Conservation (phyloP, 2,888 invertebrate species). For the Orthosia incerta region DNA sequence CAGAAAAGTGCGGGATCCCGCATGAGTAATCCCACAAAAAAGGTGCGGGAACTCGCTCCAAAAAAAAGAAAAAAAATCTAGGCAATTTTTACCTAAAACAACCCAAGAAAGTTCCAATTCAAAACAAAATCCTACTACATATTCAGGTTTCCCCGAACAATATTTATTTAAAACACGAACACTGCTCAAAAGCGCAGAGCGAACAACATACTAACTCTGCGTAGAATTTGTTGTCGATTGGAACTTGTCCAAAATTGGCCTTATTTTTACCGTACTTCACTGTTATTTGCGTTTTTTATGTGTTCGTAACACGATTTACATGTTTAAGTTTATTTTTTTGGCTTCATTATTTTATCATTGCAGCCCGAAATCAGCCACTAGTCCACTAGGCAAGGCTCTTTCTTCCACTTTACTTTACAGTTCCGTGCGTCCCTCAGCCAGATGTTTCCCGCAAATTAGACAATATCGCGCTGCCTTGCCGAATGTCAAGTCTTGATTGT, state of each 20-base stretch:
- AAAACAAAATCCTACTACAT: background rate
- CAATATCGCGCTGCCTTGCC: too few species aligned
- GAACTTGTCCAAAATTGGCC: slow-evolving; percentile 67
- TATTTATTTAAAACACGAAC: slow-evolving; percentile 41
- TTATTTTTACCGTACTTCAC: slow-evolving; percentile 69
- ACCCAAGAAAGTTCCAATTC: background rate
- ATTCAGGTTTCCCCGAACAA: slow-evolving; percentile 13
- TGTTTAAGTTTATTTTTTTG: too few species aligned
- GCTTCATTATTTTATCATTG: too few species aligned
- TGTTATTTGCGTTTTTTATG: slow-evolving; percentile 68
- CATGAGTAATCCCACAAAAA: too few species aligned
- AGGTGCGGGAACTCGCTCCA: too few species aligned
- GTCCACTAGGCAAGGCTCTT: too few species aligned
- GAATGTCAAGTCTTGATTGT: too few species aligned
- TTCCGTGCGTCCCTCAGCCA: too few species aligned
- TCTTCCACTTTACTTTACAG: too few species aligned
- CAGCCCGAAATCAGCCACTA: too few species aligned
- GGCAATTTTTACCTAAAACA: background rate
- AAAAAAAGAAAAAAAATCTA: background rate
- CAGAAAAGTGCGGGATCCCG: too few species aligned
- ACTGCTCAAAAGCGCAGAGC: slow-evolving; percentile 50
- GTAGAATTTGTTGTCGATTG: slow-evolving; percentile 62
- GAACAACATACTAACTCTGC: slow-evolving; percentile 50
- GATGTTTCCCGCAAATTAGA: too few species aligned
- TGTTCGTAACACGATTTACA: slow-evolving; percentile 12